These are phyloP conservation scores for Labeo catla DNA, from an alignment of 2,113 vertebrate genomes.

Conservation along the genomic window DNA sequence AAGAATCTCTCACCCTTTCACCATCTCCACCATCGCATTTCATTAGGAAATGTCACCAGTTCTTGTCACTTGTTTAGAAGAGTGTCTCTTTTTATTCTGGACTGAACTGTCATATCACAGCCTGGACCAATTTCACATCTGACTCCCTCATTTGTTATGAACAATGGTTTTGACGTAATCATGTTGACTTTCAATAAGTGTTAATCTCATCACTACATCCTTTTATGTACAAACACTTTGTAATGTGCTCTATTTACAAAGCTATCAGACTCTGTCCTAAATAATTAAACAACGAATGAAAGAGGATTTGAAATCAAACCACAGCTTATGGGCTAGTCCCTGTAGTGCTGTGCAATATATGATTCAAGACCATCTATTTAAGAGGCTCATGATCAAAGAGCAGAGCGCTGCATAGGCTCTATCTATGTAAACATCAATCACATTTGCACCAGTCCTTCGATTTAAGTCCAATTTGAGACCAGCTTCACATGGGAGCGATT, in stretches of 20 bases:
- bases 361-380: conserved; percentile 1
- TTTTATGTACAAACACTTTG: conserved; percentile 26
- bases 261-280: not conserved
- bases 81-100: not conserved
- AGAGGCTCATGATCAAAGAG: not conserved
- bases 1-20: not conserved
- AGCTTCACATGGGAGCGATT: conserved; percentile 72
- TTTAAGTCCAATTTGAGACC: conserved; percentile 72
- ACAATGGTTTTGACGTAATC: not conserved
- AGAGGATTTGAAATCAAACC: conserved; percentile 17
- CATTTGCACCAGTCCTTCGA: conserved; percentile 59
- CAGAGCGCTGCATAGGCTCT: not conserved
- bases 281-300: conserved; percentile 14
- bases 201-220: not conserved
- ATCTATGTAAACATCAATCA: conserved; percentile 46
- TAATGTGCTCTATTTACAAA: conserved; percentile 17
- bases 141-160: not conserved
- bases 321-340: conserved; percentile 1
- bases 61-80: not conserved
- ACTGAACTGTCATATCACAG: not conserved
- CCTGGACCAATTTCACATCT: not conserved
- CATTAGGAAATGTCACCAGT: conserved; percentile 27
- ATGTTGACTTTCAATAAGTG: not conserved
- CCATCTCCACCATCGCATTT: not conserved
- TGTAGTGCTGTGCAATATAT: not conserved